These are phyloP conservation scores for Lasioglossum figueresi DNA, from an alignment of 2,888 invertebrate species.

Conservation along the genomic window DNA sequence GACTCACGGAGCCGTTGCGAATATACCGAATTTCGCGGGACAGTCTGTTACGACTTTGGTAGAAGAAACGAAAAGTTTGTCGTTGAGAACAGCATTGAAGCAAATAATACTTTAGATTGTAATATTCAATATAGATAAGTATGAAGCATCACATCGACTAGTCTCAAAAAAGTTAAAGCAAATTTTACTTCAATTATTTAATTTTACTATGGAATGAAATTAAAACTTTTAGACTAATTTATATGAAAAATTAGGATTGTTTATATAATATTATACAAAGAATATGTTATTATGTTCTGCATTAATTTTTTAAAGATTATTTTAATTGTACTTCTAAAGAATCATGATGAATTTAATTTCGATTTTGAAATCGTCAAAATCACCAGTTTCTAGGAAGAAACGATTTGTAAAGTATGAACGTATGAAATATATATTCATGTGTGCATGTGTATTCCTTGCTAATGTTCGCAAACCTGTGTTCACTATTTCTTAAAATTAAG, in stretches of 20 bases:
- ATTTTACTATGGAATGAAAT: neutral
- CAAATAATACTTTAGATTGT: constrained; percentile 45
- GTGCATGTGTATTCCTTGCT: neutral
- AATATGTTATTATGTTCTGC: neutral
- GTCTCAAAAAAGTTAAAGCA: neutral
- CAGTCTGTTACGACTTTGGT: constrained; percentile 75
- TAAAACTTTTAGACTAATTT: neutral
- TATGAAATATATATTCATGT: neutral
- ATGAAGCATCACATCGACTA: constrained; percentile 10
- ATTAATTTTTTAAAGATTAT: neutral
- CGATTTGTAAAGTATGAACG: neutral
- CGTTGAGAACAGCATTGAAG: constrained; percentile 63
- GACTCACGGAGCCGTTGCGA: constrained; percentile 70
- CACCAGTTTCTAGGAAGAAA: neutral
- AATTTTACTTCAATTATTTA: neutral
- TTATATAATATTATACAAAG: neutral
- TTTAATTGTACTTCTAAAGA: neutral
- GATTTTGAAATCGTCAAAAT: neutral
- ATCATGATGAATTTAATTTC: neutral
- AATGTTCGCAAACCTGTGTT: neutral
- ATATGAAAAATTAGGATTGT: neutral
- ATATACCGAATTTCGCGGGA: constrained; percentile 75
- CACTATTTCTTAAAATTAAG: neutral
- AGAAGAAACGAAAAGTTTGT: constrained; percentile 68
- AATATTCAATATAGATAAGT: neutral